These are phyloP conservation scores for Polyploca ridens DNA, from an alignment of 2,888 invertebrate genomes.

Conservation along the genomic window DNA sequence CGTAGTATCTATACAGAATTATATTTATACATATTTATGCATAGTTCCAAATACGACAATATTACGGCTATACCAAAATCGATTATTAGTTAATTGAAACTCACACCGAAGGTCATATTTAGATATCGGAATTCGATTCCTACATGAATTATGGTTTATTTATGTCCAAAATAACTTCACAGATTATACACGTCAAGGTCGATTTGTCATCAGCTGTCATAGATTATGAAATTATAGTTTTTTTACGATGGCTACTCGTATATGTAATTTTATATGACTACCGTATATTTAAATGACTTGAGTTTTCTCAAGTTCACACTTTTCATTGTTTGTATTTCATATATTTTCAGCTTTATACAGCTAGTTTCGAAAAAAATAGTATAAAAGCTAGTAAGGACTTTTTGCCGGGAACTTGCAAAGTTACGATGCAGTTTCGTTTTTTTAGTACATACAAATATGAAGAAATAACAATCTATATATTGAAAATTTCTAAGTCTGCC, in stretches of 20 bases:
- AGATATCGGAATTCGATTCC: constrained; percentile 14
- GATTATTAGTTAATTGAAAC: constrained; percentile 16
- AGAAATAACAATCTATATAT: too few species aligned
- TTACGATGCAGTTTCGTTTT: too few species aligned
- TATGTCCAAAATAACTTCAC: neutral
- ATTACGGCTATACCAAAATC: constrained; percentile 4
- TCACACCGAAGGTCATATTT: constrained; percentile 26
- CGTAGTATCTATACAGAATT: too few species aligned
- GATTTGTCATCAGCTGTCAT: neutral
- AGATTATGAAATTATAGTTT: neutral
- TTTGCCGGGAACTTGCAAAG: too few species aligned
- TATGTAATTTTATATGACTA: neutral
- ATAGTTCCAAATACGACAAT: neutral
- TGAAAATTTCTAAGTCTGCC: too few species aligned
- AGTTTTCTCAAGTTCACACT: too few species aligned
- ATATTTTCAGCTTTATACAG: too few species aligned
- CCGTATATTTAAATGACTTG: neutral
- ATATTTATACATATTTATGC: too few species aligned
- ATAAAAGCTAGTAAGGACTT: too few species aligned
- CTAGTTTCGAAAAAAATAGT: too few species aligned
- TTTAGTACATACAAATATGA: too few species aligned
- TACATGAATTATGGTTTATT: neutral
- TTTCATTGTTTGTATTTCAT: too few species aligned
- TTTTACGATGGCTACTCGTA: neutral
- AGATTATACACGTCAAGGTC: neutral